Conservation (phyloP, 2,113 vertebrate species). For the Salminus brasiliensis region DNA sequence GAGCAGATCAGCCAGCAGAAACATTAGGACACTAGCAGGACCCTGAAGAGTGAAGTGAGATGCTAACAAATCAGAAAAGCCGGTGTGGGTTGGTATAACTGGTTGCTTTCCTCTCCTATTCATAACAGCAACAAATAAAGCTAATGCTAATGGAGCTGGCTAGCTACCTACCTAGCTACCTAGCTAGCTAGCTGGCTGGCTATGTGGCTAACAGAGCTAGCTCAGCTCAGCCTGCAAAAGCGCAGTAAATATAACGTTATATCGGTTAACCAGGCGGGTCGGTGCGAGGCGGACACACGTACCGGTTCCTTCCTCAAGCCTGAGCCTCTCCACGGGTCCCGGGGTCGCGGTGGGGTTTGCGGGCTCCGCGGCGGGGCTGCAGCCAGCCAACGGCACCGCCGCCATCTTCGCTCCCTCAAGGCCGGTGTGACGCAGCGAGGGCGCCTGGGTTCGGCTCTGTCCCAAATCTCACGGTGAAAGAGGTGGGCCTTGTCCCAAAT, state of each 20-base stretch:
- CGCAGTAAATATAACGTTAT: background rate
- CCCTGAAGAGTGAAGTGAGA: no score
- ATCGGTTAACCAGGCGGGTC: background rate
- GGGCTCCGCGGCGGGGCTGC: constrained; percentile 74
- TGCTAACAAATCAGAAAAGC: no score
- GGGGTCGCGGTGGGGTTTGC: constrained; percentile 50
- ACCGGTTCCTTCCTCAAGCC: constrained; percentile 77
- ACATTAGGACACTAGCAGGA: no score
- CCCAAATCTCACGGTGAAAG: background rate
- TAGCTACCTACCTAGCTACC: background rate
- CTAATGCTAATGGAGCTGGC: background rate
- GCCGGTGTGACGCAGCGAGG: background rate
- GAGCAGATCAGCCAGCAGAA: no score
- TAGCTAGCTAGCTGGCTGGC: background rate
- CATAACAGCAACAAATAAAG: background rate
- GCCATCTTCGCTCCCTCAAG: constrained; percentile 58
- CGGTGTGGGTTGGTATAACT: no score
- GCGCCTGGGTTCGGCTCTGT: background rate
- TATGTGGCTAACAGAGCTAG: background rate
- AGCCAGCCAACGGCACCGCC: constrained; percentile 65
- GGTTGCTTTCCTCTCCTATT: background rate
- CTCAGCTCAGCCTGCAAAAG: background rate
- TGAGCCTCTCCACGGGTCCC: constrained; percentile 63
- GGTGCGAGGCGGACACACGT: background rate
- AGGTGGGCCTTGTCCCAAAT: no score